A percentile compares a stretch with the other conserved stretches of the same genome.
Conservation (phyloP, 2,888 invertebrate genomes). For the Muschampia plurimacula region DNA sequence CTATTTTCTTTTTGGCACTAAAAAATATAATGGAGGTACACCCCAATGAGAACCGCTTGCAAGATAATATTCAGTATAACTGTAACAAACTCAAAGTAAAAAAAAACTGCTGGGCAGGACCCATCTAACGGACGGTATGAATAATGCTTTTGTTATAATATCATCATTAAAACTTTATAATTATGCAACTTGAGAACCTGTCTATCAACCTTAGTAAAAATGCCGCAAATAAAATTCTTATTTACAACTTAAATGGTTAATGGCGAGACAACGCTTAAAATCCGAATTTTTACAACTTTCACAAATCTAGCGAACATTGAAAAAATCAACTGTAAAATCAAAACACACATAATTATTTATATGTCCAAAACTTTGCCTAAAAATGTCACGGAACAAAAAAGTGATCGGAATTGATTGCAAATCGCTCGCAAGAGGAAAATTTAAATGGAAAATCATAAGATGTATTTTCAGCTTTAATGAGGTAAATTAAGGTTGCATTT, state of each 20-base stretch:
- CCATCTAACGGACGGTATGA: too few species aligned
- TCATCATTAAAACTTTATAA: too few species aligned
- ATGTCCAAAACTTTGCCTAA: conserved; percentile 19
- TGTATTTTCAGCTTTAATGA: conserved; percentile 9
- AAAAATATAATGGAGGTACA: neutral
- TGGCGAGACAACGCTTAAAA: neutral
- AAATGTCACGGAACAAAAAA: conserved; percentile 35
- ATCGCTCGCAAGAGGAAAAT: conserved; percentile 16
- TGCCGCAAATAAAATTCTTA: too few species aligned
- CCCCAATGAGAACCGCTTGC: too few species aligned
- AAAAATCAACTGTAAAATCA: conserved; percentile 21
- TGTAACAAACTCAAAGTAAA: too few species aligned
- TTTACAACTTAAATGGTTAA: too few species aligned
- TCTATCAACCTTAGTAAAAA: too few species aligned
- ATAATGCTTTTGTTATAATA: too few species aligned
- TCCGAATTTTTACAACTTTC: conserved; percentile 21
- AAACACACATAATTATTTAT: neutral
- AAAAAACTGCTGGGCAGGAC: too few species aligned
- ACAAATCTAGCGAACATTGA: conserved; percentile 17
- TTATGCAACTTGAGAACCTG: too few species aligned
- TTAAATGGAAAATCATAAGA: neutral
- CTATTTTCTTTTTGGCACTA: neutral
- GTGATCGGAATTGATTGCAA: conserved; percentile 35
- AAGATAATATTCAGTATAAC: too few species aligned
- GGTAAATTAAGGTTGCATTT: conserved; percentile 6